Evolutionary conservation across 2,113 vertebrate genomes (phyloP), one percentile per base, ranked within the genome.

Genomic region (Rutilus rutilus): DNA sequence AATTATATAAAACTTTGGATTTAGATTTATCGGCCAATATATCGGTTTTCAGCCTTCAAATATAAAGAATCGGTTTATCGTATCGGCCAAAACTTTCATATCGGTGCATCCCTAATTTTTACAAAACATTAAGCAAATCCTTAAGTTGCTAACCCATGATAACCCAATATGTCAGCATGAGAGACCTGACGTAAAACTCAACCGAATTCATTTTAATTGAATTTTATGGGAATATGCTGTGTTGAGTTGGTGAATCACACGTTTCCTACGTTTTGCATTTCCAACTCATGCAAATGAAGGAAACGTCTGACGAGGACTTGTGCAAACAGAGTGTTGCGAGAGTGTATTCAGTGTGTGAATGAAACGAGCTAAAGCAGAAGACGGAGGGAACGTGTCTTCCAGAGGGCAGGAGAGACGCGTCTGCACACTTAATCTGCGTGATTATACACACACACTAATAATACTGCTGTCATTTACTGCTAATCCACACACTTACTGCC

Each of bases 401-500:
- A 42, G 69, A 73, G 69, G 36, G 33, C 67, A 71, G 67, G 67
- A 71, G 36, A 71, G 67, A 42, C 36, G 36, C 19, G 5, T 42
- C 42, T 74, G 59, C 23, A 62, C 23, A 30, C 60, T 64, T 60
- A 27, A 47, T 67, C 23, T 50, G 42, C 21, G 25, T 67, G 62
- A 82, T 67, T 67, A 81, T 30, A 19, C 47, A 25, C 19, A 15
- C 64, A 6, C 10, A n/a, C 80, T 82, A 82, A 82, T 82, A 82
- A 71, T n/a, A 69, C 80, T 23, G 60, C 42, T 67, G 79, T 69
- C 79, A 52, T 69, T 82, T 82, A 82, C 25, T 15, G 47, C 64
- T 82, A 82, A 82, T 82, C 80, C 80, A 33, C 21, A 21, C 45
- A 71, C 62, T 82, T 82, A 52, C 8, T 9, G 45, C 39, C 80